A percentile compares a stretch with the other conserved stretches of the same genome.
Conservation (phyloP, 2,797 vertebrate genomes). For the Periophthalmus magnuspinnatus region DNA sequence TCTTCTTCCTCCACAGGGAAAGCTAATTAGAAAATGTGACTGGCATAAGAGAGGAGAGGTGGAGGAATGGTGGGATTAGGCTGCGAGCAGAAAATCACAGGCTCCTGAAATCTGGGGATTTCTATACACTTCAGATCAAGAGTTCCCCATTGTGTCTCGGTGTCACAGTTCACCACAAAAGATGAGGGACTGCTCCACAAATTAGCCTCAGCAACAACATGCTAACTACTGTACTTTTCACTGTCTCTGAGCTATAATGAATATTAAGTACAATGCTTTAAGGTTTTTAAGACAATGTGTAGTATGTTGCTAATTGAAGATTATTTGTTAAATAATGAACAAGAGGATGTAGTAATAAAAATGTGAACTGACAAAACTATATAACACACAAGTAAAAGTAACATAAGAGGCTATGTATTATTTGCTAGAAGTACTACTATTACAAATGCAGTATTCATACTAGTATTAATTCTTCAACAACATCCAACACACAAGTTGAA, state of each 20-base stretch:
- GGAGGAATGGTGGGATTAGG: conserved; percentile 78
- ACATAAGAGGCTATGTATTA: neutral
- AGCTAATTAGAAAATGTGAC: conserved; percentile 90
- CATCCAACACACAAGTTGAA: too few species aligned
- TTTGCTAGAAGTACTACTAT: neutral
- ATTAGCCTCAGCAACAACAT: conserved; percentile 7
- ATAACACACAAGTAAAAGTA: neutral
- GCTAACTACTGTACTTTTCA: conserved; percentile 3
- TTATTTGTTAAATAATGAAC: neutral
- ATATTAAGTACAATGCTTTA: neutral
- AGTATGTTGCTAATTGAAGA: neutral
- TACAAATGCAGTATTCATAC: neutral
- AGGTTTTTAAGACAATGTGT: neutral
- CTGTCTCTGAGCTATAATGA: neutral
- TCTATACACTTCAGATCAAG: conserved; percentile 69
- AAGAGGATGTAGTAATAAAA: neutral
- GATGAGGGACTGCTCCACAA: conserved; percentile 14
- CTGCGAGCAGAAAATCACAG: conserved; percentile 69
- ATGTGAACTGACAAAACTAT: neutral
- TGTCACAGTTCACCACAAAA: conserved; percentile 72
- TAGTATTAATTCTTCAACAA: too few species aligned
- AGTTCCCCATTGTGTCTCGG: conserved; percentile 63
- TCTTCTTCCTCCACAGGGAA: conserved; percentile 83
- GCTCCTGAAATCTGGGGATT: conserved; percentile 70
- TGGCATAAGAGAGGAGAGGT: conserved; percentile 80